These are phyloP conservation scores for Pachymerium ferrugineum DNA, from an alignment of 2,888 invertebrate species.

Conservation along the genomic window DNA sequence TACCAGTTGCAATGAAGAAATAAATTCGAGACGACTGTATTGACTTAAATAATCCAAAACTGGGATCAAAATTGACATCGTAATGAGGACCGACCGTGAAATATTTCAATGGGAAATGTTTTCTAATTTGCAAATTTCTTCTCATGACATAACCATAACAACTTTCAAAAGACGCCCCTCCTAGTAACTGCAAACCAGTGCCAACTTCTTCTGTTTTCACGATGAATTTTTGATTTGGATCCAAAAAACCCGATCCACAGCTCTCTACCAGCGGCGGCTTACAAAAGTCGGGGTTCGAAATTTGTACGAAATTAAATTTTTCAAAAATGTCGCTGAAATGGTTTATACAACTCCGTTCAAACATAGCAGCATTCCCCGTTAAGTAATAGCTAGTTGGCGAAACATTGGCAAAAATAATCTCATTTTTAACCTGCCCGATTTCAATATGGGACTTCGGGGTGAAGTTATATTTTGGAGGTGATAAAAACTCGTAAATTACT, in stretches of 20 bases:
- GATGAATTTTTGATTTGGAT: slow-evolving; percentile 56
- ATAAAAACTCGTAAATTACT: neutral
- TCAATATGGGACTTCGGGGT: neutral
- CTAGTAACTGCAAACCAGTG: slow-evolving; percentile 65
- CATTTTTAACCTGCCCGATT: neutral
- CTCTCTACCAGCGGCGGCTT: slow-evolving; percentile 71
- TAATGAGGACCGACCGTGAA: slow-evolving; percentile 69
- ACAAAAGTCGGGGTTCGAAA: slow-evolving; percentile 71
- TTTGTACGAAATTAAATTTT: slow-evolving; percentile 54
- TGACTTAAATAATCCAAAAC: slow-evolving; percentile 23
- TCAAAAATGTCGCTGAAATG: neutral
- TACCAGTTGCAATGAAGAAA: slow-evolving; percentile 57
- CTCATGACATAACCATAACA: slow-evolving; percentile 69
- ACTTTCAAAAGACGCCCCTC: slow-evolving; percentile 65
- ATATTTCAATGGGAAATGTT: slow-evolving; percentile 61
- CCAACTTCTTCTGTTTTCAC: slow-evolving; percentile 54
- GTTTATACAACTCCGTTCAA: neutral
- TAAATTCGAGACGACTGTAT: slow-evolving; percentile 63
- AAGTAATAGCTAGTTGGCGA: slow-evolving; percentile 2
- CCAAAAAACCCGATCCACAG: slow-evolving; percentile 57
- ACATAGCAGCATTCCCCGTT: neutral
- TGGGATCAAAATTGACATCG: slow-evolving; percentile 39
- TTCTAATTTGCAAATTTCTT: slow-evolving; percentile 51
- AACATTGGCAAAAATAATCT: neutral
- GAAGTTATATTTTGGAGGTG: neutral